phyloP scores from a whole-genome alignment of 2,797 vertebrate genomes.

The Takifugu rubripes region DNA sequence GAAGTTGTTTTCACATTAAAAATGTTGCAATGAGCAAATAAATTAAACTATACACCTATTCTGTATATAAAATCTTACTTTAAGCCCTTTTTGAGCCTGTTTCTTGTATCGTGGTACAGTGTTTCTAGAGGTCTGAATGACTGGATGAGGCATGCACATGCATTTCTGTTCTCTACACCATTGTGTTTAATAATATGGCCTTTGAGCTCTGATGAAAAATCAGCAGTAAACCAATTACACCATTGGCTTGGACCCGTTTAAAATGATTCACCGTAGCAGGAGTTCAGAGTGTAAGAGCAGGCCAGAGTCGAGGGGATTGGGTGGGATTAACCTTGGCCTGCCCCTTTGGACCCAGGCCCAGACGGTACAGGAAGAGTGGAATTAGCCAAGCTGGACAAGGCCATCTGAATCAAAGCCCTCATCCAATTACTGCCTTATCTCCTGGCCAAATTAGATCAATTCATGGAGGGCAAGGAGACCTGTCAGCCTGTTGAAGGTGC shows the following conservation, averaged over 20 bases:
- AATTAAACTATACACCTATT: too few species aligned
- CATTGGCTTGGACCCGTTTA: conserved; percentile 36
- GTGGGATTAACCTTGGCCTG: conserved; percentile 81
- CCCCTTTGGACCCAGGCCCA: conserved; percentile 66
- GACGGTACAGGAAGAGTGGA: conserved; percentile 75
- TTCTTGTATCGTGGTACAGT: too few species aligned
- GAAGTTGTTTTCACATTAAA: too few species aligned
- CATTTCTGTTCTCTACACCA: neutral
- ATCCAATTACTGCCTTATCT: conserved; percentile 84
- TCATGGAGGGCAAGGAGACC: conserved; percentile 66
- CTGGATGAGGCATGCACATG: too few species aligned
- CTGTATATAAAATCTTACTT: too few species aligned
- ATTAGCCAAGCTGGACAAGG: conserved; percentile 76
- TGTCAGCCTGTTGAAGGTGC: conserved; percentile 66
- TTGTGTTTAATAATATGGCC: conserved; percentile 6
- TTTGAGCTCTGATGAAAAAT: conserved; percentile 17
- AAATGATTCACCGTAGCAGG: conserved; percentile 32
- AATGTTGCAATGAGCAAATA: too few species aligned
- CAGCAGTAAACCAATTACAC: conserved; percentile 51
- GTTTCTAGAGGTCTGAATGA: too few species aligned
- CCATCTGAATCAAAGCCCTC: conserved; percentile 76
- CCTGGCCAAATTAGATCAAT: conserved; percentile 78
- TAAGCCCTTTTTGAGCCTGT: too few species aligned
- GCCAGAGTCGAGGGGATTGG: conserved; percentile 70
- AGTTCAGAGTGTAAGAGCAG: conserved; percentile 44